Conservation (phyloP, 2,113 vertebrate species). For the Andinoacara biseriatus region DNA sequence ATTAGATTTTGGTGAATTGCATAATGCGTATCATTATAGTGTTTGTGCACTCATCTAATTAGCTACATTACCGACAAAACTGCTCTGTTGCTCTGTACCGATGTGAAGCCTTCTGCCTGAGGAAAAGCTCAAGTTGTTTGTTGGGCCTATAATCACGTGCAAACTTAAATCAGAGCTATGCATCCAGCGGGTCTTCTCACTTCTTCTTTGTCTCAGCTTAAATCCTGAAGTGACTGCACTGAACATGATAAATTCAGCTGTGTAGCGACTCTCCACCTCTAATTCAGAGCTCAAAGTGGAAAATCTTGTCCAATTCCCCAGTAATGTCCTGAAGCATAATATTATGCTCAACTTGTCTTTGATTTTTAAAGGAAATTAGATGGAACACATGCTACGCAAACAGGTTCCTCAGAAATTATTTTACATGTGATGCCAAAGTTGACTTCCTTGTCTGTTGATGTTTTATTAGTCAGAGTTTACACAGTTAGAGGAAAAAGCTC, state of each 20-base stretch:
- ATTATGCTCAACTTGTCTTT: background rate
- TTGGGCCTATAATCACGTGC: too few species aligned
- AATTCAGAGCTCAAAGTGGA: background rate
- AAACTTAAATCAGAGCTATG: too few species aligned
- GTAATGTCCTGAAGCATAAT: background rate
- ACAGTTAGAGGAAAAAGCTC: background rate
- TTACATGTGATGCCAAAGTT: background rate
- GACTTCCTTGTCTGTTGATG: background rate
- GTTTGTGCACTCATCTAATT: background rate
- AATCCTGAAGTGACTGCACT: background rate
- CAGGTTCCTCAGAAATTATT: background rate
- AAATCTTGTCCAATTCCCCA: background rate
- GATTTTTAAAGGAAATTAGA: background rate
- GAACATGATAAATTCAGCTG: background rate
- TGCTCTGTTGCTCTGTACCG: background rate
- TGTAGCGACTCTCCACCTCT: background rate
- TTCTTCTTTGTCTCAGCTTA: background rate
- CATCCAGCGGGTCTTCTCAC: too few species aligned
- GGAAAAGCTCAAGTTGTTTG: background rate
- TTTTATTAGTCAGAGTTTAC: background rate
- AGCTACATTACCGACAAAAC: background rate
- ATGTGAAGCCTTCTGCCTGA: background rate
- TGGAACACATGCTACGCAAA: background rate
- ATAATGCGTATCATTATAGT: background rate
- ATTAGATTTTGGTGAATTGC: background rate